Conservation (phyloP, 2,113 vertebrate genomes). For the Xiphias gladius region DNA sequence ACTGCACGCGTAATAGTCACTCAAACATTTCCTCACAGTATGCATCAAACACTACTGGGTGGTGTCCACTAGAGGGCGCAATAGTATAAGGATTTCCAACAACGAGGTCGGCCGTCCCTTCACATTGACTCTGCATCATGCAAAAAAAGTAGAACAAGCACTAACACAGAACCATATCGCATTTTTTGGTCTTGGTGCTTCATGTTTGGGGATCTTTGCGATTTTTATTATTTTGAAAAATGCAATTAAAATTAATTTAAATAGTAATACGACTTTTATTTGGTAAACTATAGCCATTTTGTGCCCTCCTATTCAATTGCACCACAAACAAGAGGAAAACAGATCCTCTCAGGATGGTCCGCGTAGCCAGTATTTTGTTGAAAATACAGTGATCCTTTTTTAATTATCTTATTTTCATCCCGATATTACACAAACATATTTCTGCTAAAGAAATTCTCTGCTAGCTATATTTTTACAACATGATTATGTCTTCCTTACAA, state of each 20-base stretch:
- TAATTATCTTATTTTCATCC: background rate
- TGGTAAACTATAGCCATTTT: background rate
- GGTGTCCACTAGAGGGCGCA: constrained; percentile 73
- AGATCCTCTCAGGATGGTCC: background rate
- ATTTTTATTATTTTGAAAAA: background rate
- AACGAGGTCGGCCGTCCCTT: background rate
- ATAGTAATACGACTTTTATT: background rate
- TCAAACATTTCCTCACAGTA: background rate
- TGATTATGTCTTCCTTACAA: background rate
- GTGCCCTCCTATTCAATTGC: background rate
- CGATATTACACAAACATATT: background rate
- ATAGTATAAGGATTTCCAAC: constrained; percentile 49
- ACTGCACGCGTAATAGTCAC: background rate
- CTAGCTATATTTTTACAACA: background rate
- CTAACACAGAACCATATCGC: background rate
- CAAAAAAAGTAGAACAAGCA: background rate
- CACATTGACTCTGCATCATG: background rate
- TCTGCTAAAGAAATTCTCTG: background rate
- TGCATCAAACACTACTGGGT: background rate
- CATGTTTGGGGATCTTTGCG: background rate
- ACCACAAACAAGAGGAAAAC: background rate
- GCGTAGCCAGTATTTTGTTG: background rate
- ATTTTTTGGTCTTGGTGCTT: background rate
- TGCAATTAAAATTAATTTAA: background rate
- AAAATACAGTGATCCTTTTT: background rate